Evolutionary conservation across 1,140 invertebrate genomes (phyloP).

Genomic region (Archivesica marissinica): DNA sequence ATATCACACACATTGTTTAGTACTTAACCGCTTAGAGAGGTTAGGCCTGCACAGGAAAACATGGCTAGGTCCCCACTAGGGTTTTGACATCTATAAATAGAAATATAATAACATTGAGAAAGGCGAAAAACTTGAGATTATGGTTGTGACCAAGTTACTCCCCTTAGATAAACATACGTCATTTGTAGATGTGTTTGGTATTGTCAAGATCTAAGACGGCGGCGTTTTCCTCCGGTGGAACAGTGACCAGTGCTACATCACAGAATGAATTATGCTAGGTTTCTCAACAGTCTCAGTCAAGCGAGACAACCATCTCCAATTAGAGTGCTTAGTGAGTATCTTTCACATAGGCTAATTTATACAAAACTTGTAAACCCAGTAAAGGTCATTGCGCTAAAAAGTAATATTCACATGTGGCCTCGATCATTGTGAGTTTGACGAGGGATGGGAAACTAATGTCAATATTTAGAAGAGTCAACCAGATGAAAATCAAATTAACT

Average conservation of each 20-base stretch:
- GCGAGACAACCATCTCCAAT: constrained; percentile 80
- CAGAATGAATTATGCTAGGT: constrained; percentile 79
- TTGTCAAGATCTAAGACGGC: background rate
- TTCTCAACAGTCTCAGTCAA: constrained; percentile 73
- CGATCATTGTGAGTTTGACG: background rate
- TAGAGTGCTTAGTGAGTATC: constrained; percentile 80
- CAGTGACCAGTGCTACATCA: background rate
- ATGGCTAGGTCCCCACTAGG: too few relatives aligned
- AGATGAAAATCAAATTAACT: background rate
- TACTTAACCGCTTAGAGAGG: too few relatives aligned
- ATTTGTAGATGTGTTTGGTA: background rate
- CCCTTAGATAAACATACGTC: background rate
- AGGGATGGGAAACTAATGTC: too few relatives aligned
- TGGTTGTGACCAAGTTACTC: too few relatives aligned
- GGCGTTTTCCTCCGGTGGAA: background rate
- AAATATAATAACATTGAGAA: too few relatives aligned
- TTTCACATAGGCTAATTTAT: background rate
- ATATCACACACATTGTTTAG: too few relatives aligned
- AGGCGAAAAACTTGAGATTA: too few relatives aligned
- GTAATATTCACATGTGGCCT: background rate
- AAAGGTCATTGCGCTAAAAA: background rate
- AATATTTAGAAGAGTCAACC: too few relatives aligned
- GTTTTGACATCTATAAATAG: too few relatives aligned
- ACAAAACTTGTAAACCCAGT: background rate
- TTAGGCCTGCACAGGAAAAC: too few relatives aligned